Evolutionary conservation across 2,797 vertebrate species (phyloP), one percentile per base, ranked within the genome.

Genomic region (Anguilla anguilla): DNA sequence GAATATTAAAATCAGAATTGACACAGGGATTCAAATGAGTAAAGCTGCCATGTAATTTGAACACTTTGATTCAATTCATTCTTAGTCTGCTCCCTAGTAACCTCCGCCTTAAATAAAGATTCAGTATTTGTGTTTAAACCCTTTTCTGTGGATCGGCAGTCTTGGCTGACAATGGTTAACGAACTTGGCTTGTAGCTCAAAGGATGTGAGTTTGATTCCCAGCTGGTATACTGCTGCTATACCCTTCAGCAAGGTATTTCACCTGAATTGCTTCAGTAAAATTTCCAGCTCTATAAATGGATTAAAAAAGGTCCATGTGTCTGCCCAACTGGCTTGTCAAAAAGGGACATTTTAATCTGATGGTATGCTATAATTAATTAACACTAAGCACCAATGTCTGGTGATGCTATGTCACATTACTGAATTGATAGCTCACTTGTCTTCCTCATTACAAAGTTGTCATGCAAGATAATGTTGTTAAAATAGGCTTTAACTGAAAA

Each of bases 11-110:
- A 89, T 59, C 77, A 84, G 84, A 89, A 43, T n/a, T 69, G 74
- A 87, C 87, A 25, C 51, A 2, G 46, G 28, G 49, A 72, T 86
- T 88, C 85, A 74, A 84, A 88, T 9, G 51, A 86, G 84, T 84
- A 51, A 89, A 89, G 84, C 79, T 77, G 35, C 39, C 67, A 64
- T 86, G 87, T 84, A 59, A 83, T 87, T 86, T 49, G 19, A 53
- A 22, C 83, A 6, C 81, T 67, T 84, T 86, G 84, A 89, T 83
- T 79, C 69, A 87, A 86, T 89, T 86, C 53, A 83, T 84, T 49
- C 51, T 39, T 49, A 84, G 35, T 81, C 83, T 77, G 83, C 43
- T 77, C 35, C 49, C 82, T 35, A 25, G 67, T 85, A 74, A 84
- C 85, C 86, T 89, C 86, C 74, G 10, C 82, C 83, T 43, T 39